Evolutionary conservation across 2,797 vertebrate species (phyloP).

Genomic region (Oryzias sinensis): DNA sequence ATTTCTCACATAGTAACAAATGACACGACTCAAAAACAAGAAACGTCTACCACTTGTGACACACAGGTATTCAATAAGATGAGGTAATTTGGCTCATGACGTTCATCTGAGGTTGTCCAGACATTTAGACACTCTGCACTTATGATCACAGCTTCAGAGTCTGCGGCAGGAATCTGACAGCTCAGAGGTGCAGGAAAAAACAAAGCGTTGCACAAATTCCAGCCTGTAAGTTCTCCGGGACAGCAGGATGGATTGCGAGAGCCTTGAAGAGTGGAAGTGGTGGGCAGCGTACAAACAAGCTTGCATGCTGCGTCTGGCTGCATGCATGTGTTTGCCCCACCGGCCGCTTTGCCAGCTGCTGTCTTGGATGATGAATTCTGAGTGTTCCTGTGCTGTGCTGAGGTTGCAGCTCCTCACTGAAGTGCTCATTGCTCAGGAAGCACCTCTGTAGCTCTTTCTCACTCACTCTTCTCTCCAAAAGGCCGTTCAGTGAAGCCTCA

Average conservation of each 20-base stretch:
- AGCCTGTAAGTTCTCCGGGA: constrained; percentile 2
- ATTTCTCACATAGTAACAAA: too few species aligned
- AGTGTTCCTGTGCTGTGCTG: constrained; percentile 51
- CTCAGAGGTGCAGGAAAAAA: background rate
- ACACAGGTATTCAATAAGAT: too few species aligned
- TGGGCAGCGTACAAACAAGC: constrained; percentile 36
- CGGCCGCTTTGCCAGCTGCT: constrained; percentile 29
- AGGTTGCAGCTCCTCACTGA: constrained; percentile 56
- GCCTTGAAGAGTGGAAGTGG: constrained; percentile 30
- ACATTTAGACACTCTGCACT: too few species aligned
- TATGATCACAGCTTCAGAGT: too few species aligned
- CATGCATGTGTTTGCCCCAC: constrained; percentile 16
- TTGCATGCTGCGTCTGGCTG: constrained; percentile 18
- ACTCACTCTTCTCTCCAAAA: background rate
- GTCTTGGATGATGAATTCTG: constrained; percentile 70
- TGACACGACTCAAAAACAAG: too few species aligned
- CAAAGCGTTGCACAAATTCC: constrained; percentile 9
- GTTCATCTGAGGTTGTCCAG: too few species aligned
- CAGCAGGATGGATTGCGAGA: constrained; percentile 54
- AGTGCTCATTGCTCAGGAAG: constrained; percentile 51
- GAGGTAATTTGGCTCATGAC: too few species aligned
- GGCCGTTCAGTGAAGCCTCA: constrained; percentile 10
- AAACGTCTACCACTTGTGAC: too few species aligned
- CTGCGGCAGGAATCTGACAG: background rate
- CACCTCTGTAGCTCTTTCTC: constrained; percentile 11